A percentile compares a stretch with the other conserved stretches of the same genome.
phyloP scores from a whole-genome alignment of 37 sponge, comb jelly and placozoan genomes.

The Beroe ovata region DNA sequence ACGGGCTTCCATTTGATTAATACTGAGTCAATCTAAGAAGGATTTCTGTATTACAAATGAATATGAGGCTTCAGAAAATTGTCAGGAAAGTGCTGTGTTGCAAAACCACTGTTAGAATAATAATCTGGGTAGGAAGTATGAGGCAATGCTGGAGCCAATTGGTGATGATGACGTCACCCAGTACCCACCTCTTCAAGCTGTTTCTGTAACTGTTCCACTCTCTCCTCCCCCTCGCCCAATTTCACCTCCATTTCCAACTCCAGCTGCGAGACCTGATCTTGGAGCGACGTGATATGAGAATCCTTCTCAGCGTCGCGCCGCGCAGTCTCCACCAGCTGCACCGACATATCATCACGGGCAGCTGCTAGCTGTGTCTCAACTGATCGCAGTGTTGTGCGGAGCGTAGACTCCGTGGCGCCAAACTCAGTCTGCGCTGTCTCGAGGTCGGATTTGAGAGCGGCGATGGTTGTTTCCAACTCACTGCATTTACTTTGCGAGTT shows the following conservation, averaged over 20 bases:
- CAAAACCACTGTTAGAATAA: no score
- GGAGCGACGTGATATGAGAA: not conserved
- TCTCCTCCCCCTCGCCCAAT: constrained; percentile 36
- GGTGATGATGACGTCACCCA: not conserved
- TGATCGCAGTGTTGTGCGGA: not conserved
- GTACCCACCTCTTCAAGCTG: constrained; percentile 42
- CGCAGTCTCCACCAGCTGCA: not conserved
- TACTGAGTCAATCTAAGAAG: constrained; percentile 54
- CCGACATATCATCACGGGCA: not conserved
- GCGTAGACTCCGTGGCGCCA: not conserved
- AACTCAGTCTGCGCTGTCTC: not conserved
- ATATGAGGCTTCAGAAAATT: not conserved
- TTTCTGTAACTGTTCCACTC: not conserved
- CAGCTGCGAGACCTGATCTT: not conserved
- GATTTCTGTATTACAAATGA: not conserved
- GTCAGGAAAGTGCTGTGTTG: no score
- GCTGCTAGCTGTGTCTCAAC: not conserved
- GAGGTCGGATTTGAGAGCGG: not conserved
- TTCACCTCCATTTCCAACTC: not conserved
- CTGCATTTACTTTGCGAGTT: not conserved
- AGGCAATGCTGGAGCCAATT: not conserved
- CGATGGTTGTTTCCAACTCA: not conserved
- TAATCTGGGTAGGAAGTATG: not conserved
- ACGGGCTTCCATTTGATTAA: constrained; percentile 37
- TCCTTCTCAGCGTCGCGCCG: constrained; percentile 29